Base-by-base conservation (phyloP, 1,140 invertebrate genomes). In the Antheraea mylitta region DNA sequence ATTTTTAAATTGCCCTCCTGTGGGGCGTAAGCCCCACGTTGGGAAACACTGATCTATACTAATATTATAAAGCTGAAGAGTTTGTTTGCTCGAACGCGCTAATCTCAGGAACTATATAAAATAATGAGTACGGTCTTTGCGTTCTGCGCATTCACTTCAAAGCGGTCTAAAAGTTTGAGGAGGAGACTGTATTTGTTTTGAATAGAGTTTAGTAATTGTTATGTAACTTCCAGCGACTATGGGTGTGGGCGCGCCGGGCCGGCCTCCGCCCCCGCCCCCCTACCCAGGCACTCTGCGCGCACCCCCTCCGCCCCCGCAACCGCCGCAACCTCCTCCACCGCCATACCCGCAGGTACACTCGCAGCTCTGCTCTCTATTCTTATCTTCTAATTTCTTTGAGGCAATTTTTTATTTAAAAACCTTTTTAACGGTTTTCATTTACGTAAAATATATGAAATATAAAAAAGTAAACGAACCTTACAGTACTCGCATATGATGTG, bases 191-290 rank as follows among this genome's bases (percentile, higher is more conserved):
- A n/a, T n/a, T n/a, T n/a, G n/a, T n/a, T n/a, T 2, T 30, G 22
- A 30, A 30, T 30, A 30, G 22, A 30, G 22, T 30, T 30, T 30
- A 30, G 22, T 30, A 30, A 30, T 30, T 53, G 45, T 48, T 65
- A 81, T 85, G 63, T 73, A 69, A 68, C 22, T 58, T 30, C 18
- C 77, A 62, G 71, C 69, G 18, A 69, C 69, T 58, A 72, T 72
- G 59, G 71, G 73, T 18, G 85, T 91, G 13, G 77, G 91, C 60
- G 89, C 91, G 63, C 58, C 80, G 8, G 90, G 93, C 0, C 93
- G 94, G 18, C 94, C 94, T 8, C 94, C 94, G 5, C 94, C 94
- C 19, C 72, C 72, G 18, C 95, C 95, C 37, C 95, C 95, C 37
- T 94, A 94, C 83, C 93, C 93, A 9, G 93, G 93, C 73, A 80